Evolutionary conservation across 2,797 vertebrate species (phyloP).

Genomic region (Acanthiza pusilla): DNA sequence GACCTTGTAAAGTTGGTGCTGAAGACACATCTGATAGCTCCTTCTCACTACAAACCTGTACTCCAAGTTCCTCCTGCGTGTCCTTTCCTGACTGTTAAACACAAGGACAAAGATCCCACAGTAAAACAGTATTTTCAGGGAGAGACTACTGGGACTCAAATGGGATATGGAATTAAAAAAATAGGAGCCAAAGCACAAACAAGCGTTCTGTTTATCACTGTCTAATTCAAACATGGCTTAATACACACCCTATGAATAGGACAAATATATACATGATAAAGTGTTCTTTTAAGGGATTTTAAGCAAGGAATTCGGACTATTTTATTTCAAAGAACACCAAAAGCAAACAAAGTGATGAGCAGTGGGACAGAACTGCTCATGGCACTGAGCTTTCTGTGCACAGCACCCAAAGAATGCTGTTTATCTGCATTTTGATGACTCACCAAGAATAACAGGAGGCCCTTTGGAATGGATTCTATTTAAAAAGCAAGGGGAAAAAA

Average conservation of each 20-base stretch:
- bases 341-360: conserved; percentile 12
- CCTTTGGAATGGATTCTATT: conserved; percentile 66
- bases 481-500: conserved; percentile 29
- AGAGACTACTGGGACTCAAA: not conserved
- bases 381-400: conserved; percentile 34
- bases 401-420: conserved; percentile 67
- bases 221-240: not conserved
- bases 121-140: not conserved
- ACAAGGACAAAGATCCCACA: not conserved
- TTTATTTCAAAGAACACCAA: conserved; percentile 11
- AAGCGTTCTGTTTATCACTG: not conserved
- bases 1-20: not conserved
- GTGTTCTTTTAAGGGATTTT: not conserved
- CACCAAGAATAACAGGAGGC: conserved; percentile 56
- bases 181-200: not conserved
- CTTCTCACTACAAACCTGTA: not conserved
- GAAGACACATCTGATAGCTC: not conserved
- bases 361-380: conserved; percentile 43
- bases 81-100: not conserved
- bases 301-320: not conserved
- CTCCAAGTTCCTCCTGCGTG: not conserved
- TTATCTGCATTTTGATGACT: conserved; percentile 74
- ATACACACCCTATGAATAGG: not conserved
- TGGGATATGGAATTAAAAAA: not conserved
- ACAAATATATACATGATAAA: not conserved